Evolutionary conservation across 2,888 invertebrate genomes (phyloP).

Genomic region (Charanyca ferruginea): DNA sequence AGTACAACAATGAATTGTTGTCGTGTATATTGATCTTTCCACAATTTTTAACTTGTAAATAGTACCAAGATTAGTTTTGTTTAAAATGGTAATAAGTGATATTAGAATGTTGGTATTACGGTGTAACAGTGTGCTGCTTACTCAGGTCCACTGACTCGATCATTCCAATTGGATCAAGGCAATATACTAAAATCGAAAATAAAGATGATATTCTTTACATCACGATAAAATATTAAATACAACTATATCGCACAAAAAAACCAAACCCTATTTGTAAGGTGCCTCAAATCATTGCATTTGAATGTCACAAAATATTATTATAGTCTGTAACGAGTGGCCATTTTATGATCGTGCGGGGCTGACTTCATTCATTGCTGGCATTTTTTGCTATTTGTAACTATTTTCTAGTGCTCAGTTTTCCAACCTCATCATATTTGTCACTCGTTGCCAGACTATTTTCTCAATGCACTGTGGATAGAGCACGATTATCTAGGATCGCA

Average conservation of each 20-base stretch:
- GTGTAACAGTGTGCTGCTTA: slow-evolving; percentile 67
- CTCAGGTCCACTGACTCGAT: slow-evolving; percentile 74
- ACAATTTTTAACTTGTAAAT: slow-evolving; percentile 78
- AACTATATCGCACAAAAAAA: slow-evolving; percentile 81
- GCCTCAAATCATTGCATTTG: slow-evolving; percentile 80
- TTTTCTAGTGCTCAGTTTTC: slow-evolving; percentile 20
- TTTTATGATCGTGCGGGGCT: slow-evolving; percentile 16
- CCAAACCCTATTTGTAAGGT: slow-evolving; percentile 74
- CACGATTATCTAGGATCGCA: slow-evolving; percentile 70
- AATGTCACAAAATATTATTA: slow-evolving; percentile 81
- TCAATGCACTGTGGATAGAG: slow-evolving; percentile 84
- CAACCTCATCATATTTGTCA: slow-evolving; percentile 34
- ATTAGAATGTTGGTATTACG: slow-evolving; percentile 79
- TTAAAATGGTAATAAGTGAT: slow-evolving; percentile 78
- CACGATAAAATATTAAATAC: slow-evolving; percentile 67
- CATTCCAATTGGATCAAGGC: slow-evolving; percentile 83
- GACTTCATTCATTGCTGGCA: slow-evolving; percentile 31
- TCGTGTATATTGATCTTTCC: slow-evolving; percentile 74
- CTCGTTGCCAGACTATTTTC: slow-evolving; percentile 67
- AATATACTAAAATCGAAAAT: slow-evolving; percentile 62
- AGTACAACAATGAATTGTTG: slow-evolving; percentile 66
- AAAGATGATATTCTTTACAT: slow-evolving; percentile 63
- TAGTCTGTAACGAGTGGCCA: slow-evolving; percentile 67
- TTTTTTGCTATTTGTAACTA: slow-evolving; percentile 39
- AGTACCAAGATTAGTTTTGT: slow-evolving; percentile 76